Percentiles rank a stretch among this genome's conserved stretches.
phyloP scores from a whole-genome alignment of 2,113 vertebrate genomes.

The Pionites leucogaster region DNA sequence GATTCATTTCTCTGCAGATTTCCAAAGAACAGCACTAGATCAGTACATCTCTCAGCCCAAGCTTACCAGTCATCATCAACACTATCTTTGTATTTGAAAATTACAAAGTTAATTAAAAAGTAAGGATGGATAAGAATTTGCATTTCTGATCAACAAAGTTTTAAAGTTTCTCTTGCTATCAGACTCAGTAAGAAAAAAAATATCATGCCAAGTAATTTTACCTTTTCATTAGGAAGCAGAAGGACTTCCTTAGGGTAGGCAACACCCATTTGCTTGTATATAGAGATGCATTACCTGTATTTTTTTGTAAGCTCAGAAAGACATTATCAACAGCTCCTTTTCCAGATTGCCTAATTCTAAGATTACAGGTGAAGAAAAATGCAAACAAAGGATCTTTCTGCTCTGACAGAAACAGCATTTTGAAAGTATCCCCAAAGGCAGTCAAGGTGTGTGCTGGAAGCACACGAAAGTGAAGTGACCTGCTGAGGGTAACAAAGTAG shows the following conservation, averaged over 20 bases:
- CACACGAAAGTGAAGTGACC: not conserved
- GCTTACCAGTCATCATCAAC: slow-evolving; percentile 70
- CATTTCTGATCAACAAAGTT: slow-evolving; percentile 74
- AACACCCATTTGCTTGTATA: not conserved
- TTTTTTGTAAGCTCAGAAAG: slow-evolving; percentile 5
- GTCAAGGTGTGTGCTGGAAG: not conserved
- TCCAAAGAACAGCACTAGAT: slow-evolving; percentile 68
- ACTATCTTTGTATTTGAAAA: slow-evolving; percentile 73
- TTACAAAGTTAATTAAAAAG: slow-evolving; percentile 75
- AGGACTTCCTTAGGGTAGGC: not conserved
- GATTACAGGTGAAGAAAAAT: slow-evolving; percentile 20
- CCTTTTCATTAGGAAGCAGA: not conserved
- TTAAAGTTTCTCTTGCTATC: slow-evolving; percentile 42
- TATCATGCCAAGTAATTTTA: not conserved
- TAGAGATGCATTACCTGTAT: not conserved
- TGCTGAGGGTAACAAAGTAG: not conserved
- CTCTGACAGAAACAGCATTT: not conserved
- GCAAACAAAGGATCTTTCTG: not conserved
- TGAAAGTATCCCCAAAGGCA: not conserved
- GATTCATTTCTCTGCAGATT: slow-evolving; percentile 68
- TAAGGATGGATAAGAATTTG: slow-evolving; percentile 65
- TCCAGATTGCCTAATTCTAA: not conserved
- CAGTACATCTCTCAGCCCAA: slow-evolving; percentile 65
- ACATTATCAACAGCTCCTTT: not conserved
- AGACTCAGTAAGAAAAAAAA: not conserved